A percentile compares a stretch with the other conserved stretches of the same genome.
These are phyloP conservation scores for Cranoglanis bouderius DNA, from an alignment of 2,113 vertebrate genomes.

Conservation along the genomic window DNA sequence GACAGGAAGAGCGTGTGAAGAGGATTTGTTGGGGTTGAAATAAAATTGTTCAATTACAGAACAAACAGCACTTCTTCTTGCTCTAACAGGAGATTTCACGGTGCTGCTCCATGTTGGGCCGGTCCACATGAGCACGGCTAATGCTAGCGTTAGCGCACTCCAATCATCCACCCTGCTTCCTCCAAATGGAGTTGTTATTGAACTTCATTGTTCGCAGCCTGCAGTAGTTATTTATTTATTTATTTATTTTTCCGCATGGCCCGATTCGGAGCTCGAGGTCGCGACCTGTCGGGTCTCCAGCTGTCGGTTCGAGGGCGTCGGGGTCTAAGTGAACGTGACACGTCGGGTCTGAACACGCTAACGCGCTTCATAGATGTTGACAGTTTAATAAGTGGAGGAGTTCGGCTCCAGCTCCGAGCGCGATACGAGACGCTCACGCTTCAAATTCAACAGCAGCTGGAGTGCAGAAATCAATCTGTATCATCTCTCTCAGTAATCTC, in stretches of 20 bases:
- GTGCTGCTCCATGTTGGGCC: conserved; percentile 86
- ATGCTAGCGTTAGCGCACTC: conserved; percentile 88
- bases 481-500: conserved; percentile 9
- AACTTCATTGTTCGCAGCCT: conserved; percentile 88
- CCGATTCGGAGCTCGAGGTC: conserved; percentile 84
- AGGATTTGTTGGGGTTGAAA: conserved; percentile 70
- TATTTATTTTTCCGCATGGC: conserved; percentile 87
- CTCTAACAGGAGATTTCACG: conserved; percentile 99
- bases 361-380: conserved; percentile 43
- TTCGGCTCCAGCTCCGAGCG: background rate
- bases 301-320: conserved; percentile 62
- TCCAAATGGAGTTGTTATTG: conserved; percentile 97
- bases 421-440: background rate
- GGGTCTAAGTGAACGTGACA: conserved; percentile 60
- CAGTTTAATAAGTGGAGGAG: conserved; percentile 42
- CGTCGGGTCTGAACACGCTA: background rate
- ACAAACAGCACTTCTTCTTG: conserved; percentile 98
- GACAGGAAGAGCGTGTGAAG: conserved; percentile 45
- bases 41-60: conserved; percentile 99
- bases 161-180: conserved; percentile 78
- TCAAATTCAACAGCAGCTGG: conserved; percentile 13
- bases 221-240: conserved; percentile 67
- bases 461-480: conserved; percentile 9
- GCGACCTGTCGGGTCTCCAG: conserved; percentile 77
- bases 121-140: conserved; percentile 95